Evolutionary conservation across 1,140 invertebrate species (phyloP), one percentile per base, ranked within the genome.

Genomic region (Bombus huntii): DNA sequence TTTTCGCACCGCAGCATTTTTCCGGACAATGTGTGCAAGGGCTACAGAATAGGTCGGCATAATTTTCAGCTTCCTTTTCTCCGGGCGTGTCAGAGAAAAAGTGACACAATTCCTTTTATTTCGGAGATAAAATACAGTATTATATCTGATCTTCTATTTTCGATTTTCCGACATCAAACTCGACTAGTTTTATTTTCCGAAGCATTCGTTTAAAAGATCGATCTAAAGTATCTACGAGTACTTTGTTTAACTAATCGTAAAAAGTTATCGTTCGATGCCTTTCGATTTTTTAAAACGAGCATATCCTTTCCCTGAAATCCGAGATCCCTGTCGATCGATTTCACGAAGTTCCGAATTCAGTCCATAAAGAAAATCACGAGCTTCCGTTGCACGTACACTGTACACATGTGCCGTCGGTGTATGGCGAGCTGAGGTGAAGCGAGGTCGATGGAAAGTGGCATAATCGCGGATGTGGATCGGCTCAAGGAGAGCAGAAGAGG

Each of bases 391-490:
- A 57, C 70, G 37, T 68, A 68, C 42, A 22, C 28, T 22, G 18
- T 53, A 72, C 25, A 78, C 10, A n/a, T 68, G 66, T 80, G 71
- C 85, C 57, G 74, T 22, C 18, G 71, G 74, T 73, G 80, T 73
- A 75, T 83, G 65, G 22, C 78, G 72, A 31, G 88, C 72, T 76
- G 90, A 85, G 88, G 90, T 87, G 91, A 91, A 90, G 90, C 77
- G 90, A 92, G 93, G 93, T 92, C 92, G 92, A 93, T 93, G 92
- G 93, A 94, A 94, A 94, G 94, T 94, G 93, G 93, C 93, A 93
- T 94, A 94, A 94, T 94, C 93, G 92, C 91, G 93, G 92, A 94
- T 94, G 93, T 94, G 91, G 92, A 94, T 94, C 93, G 92, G 91
- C 91, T 91, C 91, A 94, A 94, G 92, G 94, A 92, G 93, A 93